These are phyloP conservation scores for Otolemur garnettii DNA, from an alignment of 2,113 vertebrate genomes.

Conservation along the genomic window DNA sequence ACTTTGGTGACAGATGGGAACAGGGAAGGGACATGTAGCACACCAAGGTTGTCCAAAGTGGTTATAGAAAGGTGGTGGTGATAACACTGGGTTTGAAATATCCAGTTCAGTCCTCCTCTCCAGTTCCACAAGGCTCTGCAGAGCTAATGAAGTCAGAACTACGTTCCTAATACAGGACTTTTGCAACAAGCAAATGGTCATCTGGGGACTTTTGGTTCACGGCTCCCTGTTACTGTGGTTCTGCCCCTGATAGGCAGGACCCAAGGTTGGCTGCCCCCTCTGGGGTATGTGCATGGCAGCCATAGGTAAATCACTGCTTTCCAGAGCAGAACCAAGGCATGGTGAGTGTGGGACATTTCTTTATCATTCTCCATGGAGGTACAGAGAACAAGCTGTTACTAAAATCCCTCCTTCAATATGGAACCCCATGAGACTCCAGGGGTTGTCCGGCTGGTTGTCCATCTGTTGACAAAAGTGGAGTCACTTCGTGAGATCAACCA, in stretches of 20 bases:
- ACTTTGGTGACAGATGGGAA: neutral
- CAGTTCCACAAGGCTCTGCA: neutral
- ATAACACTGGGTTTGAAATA: neutral
- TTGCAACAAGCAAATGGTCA: neutral
- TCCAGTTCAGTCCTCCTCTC: neutral
- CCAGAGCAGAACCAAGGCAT: neutral
- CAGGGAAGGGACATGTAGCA: neutral
- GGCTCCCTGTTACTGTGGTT: neutral
- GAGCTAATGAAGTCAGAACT: conserved; percentile 36
- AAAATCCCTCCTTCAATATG: neutral
- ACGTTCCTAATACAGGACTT: neutral
- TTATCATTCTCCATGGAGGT: neutral
- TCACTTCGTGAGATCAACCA: neutral
- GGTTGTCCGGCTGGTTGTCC: no score
- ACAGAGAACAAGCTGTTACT: neutral
- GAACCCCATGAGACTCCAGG: neutral
- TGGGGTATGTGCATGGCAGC: neutral
- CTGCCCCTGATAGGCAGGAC: neutral
- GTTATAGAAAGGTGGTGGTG: neutral
- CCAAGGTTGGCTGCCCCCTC: neutral
- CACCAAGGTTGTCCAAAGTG: neutral
- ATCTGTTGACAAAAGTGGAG: neutral
- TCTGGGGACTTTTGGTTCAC: neutral
- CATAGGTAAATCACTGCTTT: neutral
- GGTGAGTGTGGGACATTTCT: neutral